These are phyloP conservation scores for Aphelenchoides besseyi DNA, from an alignment of 1,140 invertebrate genomes.

Conservation along the genomic window DNA sequence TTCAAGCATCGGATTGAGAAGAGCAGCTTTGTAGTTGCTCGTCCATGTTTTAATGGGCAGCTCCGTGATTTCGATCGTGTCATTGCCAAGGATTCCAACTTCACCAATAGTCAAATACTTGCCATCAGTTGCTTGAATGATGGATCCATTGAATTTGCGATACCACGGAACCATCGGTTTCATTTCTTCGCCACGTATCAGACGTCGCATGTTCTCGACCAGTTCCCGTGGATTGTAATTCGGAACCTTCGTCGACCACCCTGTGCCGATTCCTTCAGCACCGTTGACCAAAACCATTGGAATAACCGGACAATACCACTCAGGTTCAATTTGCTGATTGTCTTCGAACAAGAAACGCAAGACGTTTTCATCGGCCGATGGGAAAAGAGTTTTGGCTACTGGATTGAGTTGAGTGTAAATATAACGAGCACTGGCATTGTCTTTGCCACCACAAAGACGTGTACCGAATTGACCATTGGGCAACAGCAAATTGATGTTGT, in stretches of 20 bases:
- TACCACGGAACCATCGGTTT: slow-evolving; percentile 81
- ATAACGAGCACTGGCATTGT: slow-evolving; percentile 93
- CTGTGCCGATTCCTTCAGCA: slow-evolving; percentile 95
- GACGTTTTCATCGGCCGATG: slow-evolving; percentile 82
- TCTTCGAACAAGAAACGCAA: slow-evolving; percentile 87
- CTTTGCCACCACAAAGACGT: slow-evolving; percentile 80
- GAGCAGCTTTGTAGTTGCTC: slow-evolving; percentile 88
- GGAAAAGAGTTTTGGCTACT: slow-evolving; percentile 79
- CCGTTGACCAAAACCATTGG: slow-evolving; percentile 96
- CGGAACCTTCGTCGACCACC: slow-evolving; percentile 95
- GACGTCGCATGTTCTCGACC: slow-evolving; percentile 75
- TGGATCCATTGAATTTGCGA: slow-evolving; percentile 75
- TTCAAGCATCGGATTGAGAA: slow-evolving; percentile 81
- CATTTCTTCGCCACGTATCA: slow-evolving; percentile 80
- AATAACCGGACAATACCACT: slow-evolving; percentile 82
- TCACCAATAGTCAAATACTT: slow-evolving; percentile 34
- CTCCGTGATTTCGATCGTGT: slow-evolving; percentile 84
- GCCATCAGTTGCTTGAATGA: slow-evolving; percentile 36
- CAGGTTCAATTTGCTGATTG: slow-evolving; percentile 85
- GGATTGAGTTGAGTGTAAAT: slow-evolving; percentile 85
- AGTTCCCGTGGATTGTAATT: slow-evolving; percentile 93
- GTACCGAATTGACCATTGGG: slow-evolving; percentile 90
- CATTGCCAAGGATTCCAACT: slow-evolving; percentile 38
- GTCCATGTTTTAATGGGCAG: slow-evolving; percentile 90
- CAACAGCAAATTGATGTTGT: slow-evolving; percentile 92